Conservation (phyloP, 2,113 vertebrate species). For the Pseudopodoces humilis region DNA sequence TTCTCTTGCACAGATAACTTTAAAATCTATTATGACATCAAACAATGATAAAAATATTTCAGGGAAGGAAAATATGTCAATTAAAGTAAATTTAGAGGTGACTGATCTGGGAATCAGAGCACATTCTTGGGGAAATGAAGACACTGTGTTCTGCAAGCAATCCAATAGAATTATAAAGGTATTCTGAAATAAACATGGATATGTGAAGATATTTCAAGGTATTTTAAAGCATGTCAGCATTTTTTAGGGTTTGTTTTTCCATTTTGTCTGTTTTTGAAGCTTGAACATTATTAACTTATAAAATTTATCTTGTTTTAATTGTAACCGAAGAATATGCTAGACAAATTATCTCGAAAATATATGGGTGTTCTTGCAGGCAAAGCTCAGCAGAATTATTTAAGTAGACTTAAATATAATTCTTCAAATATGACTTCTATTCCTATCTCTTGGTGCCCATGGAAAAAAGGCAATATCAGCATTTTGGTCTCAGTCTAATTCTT, state of each 20-base stretch:
- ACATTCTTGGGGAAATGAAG: neutral
- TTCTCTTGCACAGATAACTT: neutral
- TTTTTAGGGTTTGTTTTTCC: neutral
- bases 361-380: neutral
- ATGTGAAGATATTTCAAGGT: neutral
- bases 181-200: neutral
- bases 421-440: neutral
- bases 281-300: neutral
- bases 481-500: neutral
- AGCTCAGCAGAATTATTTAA: neutral
- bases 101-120: neutral
- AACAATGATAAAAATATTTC: rapidly evolving
- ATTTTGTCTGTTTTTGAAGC: neutral
- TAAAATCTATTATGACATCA: neutral
- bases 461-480: neutral
- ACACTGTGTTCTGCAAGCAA: neutral
- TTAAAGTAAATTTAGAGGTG: neutral
- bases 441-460: neutral
- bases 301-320: neutral
- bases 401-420: neutral
- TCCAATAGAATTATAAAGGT: neutral
- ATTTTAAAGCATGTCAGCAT: neutral
- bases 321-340: neutral
- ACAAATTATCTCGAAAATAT: neutral
- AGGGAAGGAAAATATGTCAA: rapidly evolving